phyloP scores from a whole-genome alignment of 2,888 invertebrate genomes.

The Ecliptopera silaceata region DNA sequence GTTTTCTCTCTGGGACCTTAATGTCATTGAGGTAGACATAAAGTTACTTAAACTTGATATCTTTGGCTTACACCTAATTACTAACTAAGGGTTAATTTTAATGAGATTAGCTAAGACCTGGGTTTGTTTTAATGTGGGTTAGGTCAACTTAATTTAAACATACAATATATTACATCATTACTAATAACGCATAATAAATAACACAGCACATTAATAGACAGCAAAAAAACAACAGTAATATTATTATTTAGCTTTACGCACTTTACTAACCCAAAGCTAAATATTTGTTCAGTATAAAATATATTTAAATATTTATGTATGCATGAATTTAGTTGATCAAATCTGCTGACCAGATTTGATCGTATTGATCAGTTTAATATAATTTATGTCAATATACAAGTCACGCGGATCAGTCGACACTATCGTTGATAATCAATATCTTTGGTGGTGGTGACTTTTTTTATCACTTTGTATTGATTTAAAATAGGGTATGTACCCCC shows the following conservation, averaged over 20 bases:
- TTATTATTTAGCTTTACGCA: slow-evolving; percentile 53
- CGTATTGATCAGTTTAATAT: slow-evolving; percentile 20
- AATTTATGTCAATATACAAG: slow-evolving; percentile 26
- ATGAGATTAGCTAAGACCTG: too few species aligned
- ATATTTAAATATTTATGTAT: slow-evolving; percentile 10
- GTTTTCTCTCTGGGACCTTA: too few species aligned
- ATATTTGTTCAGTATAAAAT: slow-evolving; percentile 6
- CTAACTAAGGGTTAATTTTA: too few species aligned
- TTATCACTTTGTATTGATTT: background rate
- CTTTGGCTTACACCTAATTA: too few species aligned
- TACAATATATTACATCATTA: too few species aligned
- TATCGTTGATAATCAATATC: slow-evolving; percentile 63
- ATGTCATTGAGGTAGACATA: too few species aligned
- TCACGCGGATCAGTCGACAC: slow-evolving; percentile 55
- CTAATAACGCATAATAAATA: too few species aligned
- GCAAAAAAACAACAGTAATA: slow-evolving; percentile 47
- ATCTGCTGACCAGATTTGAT: slow-evolving; percentile 57
- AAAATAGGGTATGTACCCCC: slow-evolving; percentile 16
- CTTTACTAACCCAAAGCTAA: slow-evolving; percentile 63
- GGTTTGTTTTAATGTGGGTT: too few species aligned
- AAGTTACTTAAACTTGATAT: too few species aligned
- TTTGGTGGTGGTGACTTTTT: slow-evolving; percentile 53
- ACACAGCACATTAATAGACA: slow-evolving; percentile 79
- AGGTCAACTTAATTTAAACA: too few species aligned
- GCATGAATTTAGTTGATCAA: slow-evolving; percentile 35